Percentiles rank a stretch among this genome's conserved stretches.
Evolutionary conservation across 2,797 vertebrate species (phyloP).

Genomic region (Muraenolepis orangiensis): DNA sequence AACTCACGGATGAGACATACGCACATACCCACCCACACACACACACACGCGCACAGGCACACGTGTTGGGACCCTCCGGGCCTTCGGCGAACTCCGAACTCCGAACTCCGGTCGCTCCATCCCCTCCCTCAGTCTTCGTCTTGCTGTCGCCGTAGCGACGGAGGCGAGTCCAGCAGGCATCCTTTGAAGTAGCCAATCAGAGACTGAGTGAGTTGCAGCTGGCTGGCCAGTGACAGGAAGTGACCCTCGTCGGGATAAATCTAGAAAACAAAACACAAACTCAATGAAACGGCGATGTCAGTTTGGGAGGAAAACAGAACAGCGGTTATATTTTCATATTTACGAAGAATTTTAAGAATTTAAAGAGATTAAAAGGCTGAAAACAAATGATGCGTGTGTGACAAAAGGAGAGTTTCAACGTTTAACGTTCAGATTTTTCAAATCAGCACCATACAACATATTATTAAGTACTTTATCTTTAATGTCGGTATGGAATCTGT

Average conservation of each 20-base stretch:
- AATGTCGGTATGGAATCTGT: background rate
- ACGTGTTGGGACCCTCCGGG: background rate
- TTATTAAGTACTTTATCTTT: background rate
- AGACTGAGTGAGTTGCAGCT: conserved; percentile 86
- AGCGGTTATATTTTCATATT: background rate
- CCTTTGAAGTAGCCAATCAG: conserved; percentile 89
- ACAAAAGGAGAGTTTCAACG: background rate
- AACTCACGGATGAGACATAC: background rate
- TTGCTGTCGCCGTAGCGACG: conserved; percentile 80
- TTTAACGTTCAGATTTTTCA: background rate
- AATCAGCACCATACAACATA: background rate
- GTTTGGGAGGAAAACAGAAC: background rate
- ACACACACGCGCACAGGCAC: background rate
- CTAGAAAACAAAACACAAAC: conserved; percentile 60
- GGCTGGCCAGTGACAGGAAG: conserved; percentile 84
- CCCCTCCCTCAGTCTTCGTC: conserved; percentile 77
- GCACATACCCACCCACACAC: background rate
- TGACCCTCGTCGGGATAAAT: conserved; percentile 97
- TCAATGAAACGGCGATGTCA: background rate
- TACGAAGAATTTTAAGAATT: too few species aligned
- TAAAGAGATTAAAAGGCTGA: too few species aligned
- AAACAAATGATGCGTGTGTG: too few species aligned
- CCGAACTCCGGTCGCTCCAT: background rate
- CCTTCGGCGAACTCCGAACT: too few species aligned
- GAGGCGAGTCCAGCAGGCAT: conserved; percentile 81